Evolutionary conservation across 2,113 vertebrate genomes (phyloP), one percentile per base, ranked within the genome.

Genomic region (Kobus ellipsiprymnus): DNA sequence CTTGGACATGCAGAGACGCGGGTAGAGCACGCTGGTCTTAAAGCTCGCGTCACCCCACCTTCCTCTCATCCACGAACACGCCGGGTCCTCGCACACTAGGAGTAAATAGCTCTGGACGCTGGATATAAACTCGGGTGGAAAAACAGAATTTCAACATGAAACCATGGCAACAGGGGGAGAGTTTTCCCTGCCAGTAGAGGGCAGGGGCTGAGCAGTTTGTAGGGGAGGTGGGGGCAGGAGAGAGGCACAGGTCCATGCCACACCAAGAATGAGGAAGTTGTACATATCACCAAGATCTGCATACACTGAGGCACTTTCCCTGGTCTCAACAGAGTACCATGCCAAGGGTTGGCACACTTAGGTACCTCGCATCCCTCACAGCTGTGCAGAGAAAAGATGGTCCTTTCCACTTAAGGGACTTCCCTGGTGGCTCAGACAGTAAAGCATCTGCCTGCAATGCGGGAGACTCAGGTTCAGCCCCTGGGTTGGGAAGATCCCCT

Each of bases 111-210:
- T 44, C 59, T 40, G 9, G 40, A 33, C 3, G 7, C 9, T 29
- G 15, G 25, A 64, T 4, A 27, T 25, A n/a, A 74, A 60, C 54
- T 50, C 1, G 0, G 19, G 3, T 15, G 30, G 60, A 21, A 93
- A 50, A 96, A n/a, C 33, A 50, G 12, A 27, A 57, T 14, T 25
- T 52, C 48, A 86, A 40, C 21, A 3, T 1, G 9, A 78, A 90
- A 55, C 44, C 40, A 29, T 16, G 57, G 55, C 54, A 87, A 57
- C 0, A 2, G 6, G 19, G 44, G 21, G 16, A 33, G 36, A 15
- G 46, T 74, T 77, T 36, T 60, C 80, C 81, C 57, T 12, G 80
- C 94, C 97, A 96, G 87, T 85, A 96, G 97, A 84, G 96, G 94
- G 90, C 95, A 96, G 94, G 23, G 64, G 87, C 11, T 12, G 2